Percentiles rank a stretch among this genome's conserved stretches.
Conservation (phyloP, 2,888 invertebrate genomes). For the Abrostola triplasia region DNA sequence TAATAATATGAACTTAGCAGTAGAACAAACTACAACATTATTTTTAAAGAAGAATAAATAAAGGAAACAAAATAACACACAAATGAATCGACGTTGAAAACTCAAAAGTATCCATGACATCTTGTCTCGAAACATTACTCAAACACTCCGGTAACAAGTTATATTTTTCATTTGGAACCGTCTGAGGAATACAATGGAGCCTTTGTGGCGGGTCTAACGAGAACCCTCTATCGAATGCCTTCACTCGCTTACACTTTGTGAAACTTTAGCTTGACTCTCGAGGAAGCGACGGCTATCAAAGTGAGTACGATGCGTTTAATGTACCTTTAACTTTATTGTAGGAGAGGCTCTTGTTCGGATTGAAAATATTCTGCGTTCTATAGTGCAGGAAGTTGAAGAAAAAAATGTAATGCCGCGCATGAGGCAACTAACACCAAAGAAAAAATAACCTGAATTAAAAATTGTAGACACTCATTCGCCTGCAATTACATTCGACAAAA, state of each 20-base stretch:
- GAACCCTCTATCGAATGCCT: conserved; percentile 60
- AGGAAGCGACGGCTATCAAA: conserved; percentile 49
- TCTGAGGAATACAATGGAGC: conserved; percentile 59
- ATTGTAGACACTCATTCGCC: too few species aligned
- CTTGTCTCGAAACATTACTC: conserved; percentile 35
- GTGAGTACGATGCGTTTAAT: conserved; percentile 50
- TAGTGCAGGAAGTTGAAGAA: background rate
- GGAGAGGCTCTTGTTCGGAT: conserved; percentile 8
- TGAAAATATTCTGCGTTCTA: conserved; percentile 2
- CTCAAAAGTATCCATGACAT: conserved; percentile 45
- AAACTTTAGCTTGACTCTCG: conserved; percentile 55
- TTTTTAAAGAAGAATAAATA: background rate
- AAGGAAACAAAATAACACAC: background rate
- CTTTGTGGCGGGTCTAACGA: conserved; percentile 59
- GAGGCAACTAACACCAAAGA: background rate
- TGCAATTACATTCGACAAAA: background rate
- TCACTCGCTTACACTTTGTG: conserved; percentile 60
- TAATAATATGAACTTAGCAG: background rate
- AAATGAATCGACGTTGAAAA: conserved; percentile 8
- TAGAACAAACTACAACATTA: background rate
- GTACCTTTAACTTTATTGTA: conserved; percentile 46
- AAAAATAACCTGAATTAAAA: background rate
- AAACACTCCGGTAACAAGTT: conserved; percentile 42
- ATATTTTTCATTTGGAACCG: conserved; percentile 58
- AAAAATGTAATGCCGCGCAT: background rate